Conservation (phyloP, 2,888 invertebrate species). For the Coremacera marginata region DNA sequence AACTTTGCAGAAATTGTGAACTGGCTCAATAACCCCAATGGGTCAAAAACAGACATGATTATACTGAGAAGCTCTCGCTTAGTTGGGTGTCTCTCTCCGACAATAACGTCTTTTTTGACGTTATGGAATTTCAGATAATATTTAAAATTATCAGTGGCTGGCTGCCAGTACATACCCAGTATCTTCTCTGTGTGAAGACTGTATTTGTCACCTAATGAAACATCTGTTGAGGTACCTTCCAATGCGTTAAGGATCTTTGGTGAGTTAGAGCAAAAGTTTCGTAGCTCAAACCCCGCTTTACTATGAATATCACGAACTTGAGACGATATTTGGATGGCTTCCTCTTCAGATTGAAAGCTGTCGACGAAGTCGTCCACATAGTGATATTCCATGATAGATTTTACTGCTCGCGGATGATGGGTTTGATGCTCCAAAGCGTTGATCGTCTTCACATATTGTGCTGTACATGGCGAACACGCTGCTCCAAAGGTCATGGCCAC, state of each 20-base stretch:
- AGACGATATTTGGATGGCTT: too few relatives aligned
- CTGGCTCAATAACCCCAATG: constrained; percentile 32
- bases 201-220: neutral
- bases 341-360: neutral
- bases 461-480: too few relatives aligned
- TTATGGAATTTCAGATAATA: constrained; percentile 35
- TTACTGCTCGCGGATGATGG: constrained; percentile 10
- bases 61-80: constrained; percentile 27
- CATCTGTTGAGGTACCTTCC: neutral
- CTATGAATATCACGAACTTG: neutral
- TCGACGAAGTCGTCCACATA: too few relatives aligned
- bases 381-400: constrained; percentile 4
- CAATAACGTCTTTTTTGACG: constrained; percentile 26
- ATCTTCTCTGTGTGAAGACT: constrained; percentile 8
- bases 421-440: constrained; percentile 9
- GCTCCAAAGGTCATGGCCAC: too few relatives aligned
- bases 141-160: constrained; percentile 42
- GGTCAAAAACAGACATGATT: constrained; percentile 39
- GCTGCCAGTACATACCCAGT: constrained; percentile 51
- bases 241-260: too few relatives aligned
- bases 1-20: constrained; percentile 12
- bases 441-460: constrained; percentile 42
- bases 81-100: constrained; percentile 22
- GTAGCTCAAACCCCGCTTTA: neutral
- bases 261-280: too few relatives aligned